Base-by-base conservation (phyloP, 1,140 invertebrate genomes). In the Drosophila repleta region DNA sequence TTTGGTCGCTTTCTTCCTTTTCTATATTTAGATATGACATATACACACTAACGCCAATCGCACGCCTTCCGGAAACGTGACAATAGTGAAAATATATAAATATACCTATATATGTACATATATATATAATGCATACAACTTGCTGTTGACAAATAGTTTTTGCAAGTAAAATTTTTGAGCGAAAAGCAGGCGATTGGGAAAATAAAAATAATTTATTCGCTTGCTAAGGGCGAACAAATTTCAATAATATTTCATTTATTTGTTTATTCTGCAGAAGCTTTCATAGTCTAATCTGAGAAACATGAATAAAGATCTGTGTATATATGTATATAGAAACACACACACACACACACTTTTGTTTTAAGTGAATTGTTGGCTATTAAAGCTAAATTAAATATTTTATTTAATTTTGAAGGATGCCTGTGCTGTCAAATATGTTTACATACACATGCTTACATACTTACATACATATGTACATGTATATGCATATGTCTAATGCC, bases 21-120 rank as follows among this genome's bases (percentile, higher is more conserved):
- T 75, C 62, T 85, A 85, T 87, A 56, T 81, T 81, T 87, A 79
- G 77, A 77, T 49, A 87, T 85, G 81, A 81, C 81, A 79, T 70
- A 67, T 61, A 29, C 55, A 37, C 18, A 78, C 73, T 77, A 56
- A 46, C 64, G 68, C 81, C 77, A 81, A 81, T 78, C 64, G 84
- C 81, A 87, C 74, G 84, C 80, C 64, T 79, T 71, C 26, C 74
- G 78, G 65, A 81, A 85, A 85, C 82, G 81, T 85, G 81, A 87
- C 81, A 87, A 79, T 66, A 56, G 63, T 11, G 32, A 71, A 63
- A 65, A 32, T 39, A 39, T 11, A 56, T 45, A 73, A 45, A 56
- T 41, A 48, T 32, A 45, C 45, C 13, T 29, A 29, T 29, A 39
- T 7, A 32, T 51, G 29, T 43, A 32, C 7, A 32, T 49, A 29